These are phyloP conservation scores for Pitangus sulphuratus DNA, from an alignment of 2,797 vertebrate genomes.

Conservation along the genomic window DNA sequence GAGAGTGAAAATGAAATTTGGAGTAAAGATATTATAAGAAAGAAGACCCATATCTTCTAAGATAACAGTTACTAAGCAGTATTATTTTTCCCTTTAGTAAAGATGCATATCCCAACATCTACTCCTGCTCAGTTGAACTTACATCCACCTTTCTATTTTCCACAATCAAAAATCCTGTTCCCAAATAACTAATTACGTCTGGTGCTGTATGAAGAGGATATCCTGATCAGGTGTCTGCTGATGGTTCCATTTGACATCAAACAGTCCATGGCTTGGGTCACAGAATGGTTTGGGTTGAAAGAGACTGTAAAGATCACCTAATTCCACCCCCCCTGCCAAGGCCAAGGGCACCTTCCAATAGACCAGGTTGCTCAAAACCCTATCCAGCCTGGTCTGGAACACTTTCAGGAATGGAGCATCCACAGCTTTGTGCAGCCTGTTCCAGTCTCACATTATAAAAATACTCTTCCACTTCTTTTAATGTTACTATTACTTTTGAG, in stretches of 20 bases:
- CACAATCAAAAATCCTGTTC: neutral
- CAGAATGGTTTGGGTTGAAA: neutral
- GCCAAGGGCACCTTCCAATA: neutral
- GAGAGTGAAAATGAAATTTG: neutral
- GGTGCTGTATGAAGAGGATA: neutral
- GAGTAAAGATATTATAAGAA: neutral
- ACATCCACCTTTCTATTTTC: neutral
- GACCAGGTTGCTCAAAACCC: neutral
- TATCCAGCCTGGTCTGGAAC: neutral
- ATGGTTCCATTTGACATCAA: neutral
- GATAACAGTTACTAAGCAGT: neutral
- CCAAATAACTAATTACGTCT: neutral
- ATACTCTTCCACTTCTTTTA: neutral
- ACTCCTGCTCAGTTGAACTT: neutral
- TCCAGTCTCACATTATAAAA: neutral
- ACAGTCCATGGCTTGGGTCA: neutral
- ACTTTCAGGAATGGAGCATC: neutral
- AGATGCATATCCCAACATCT: neutral
- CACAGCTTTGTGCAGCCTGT: neutral
- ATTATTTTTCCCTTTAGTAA: neutral
- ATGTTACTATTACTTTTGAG: neutral
- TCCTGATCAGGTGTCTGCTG: neutral
- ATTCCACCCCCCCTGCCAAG: neutral
- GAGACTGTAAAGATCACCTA: neutral
- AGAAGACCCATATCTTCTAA: neutral